Percentiles rank a stretch among this genome's conserved stretches.
phyloP scores from a whole-genome alignment of 2,113 vertebrate genomes.

The Hippoglossus stenolepis region DNA sequence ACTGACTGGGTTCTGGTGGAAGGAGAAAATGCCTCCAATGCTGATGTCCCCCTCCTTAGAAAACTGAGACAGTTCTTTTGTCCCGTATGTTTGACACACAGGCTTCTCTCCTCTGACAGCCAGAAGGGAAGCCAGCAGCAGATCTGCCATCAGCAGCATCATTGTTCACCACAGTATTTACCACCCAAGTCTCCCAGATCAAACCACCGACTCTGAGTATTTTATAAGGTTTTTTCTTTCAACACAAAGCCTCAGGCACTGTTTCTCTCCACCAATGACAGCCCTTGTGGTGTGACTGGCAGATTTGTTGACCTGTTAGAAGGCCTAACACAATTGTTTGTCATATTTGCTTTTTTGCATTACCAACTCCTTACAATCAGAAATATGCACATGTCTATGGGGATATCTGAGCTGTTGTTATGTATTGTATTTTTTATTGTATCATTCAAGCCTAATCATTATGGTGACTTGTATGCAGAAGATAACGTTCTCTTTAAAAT shows the following conservation, averaged over 20 bases:
- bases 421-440: not conserved
- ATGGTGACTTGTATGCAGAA: not conserved
- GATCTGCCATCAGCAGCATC: constrained; percentile 68
- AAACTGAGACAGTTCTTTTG: constrained; percentile 79
- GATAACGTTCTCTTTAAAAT: not conserved
- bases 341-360: too few species aligned
- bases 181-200: constrained; percentile 1
- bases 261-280: constrained; percentile 62
- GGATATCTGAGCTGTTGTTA: not conserved
- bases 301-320: constrained; percentile 25
- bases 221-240: constrained; percentile 47
- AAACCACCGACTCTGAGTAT: constrained; percentile 16
- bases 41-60: constrained; percentile 80
- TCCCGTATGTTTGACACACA: constrained; percentile 75
- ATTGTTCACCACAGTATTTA: constrained; percentile 18
- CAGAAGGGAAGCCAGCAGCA: constrained; percentile 63
- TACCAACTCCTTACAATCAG: not conserved
- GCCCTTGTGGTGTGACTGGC: constrained; percentile 40
- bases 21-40: constrained; percentile 85
- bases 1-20: constrained; percentile 78
- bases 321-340: too few species aligned
- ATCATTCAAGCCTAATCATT: not conserved
- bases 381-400: not conserved
- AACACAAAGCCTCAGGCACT: constrained; percentile 9
- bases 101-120: constrained; percentile 57